These are phyloP conservation scores for Acleris sparsana DNA, from an alignment of 2,888 invertebrate species.

Conservation along the genomic window DNA sequence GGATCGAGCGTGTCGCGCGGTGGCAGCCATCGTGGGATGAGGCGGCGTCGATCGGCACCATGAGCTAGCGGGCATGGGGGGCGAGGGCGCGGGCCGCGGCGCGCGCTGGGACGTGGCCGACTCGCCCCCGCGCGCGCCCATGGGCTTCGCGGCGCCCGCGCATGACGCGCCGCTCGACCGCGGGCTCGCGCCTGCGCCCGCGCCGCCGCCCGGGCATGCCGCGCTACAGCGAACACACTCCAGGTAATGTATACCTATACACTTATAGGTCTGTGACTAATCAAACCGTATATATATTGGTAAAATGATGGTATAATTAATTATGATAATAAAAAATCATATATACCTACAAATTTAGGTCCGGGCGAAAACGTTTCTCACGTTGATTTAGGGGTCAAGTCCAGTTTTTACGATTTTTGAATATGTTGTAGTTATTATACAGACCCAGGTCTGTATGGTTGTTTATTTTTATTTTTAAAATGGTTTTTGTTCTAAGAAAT, in stretches of 20 bases:
- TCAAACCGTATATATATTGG: no score
- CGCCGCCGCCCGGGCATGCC: constrained; percentile 75
- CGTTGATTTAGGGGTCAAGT: no score
- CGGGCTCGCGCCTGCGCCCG: constrained; percentile 67
- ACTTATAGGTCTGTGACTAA: no score
- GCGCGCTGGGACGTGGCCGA: constrained; percentile 85
- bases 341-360: no score
- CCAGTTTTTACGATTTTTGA: no score
- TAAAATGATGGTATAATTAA: no score
- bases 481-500: no score
- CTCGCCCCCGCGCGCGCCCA: constrained; percentile 84
- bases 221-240: constrained; percentile 89
- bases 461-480: no score
- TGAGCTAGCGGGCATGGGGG: constrained; percentile 83
- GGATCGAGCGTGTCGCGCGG: constrained; percentile 49
- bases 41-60: constrained; percentile 67
- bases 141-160: constrained; percentile 83
- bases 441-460: no score
- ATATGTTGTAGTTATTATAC: no score
- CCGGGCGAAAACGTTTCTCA: no score
- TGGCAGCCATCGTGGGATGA: constrained; percentile 65
- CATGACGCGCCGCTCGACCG: constrained; percentile 84
- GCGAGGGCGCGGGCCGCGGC: constrained; percentile 86
- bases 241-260: constrained; percentile 59
- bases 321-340: no score